Evolutionary conservation across 1,140 invertebrate species (phyloP), one percentile per base, ranked within the genome.

Genomic region (Ceratoteleas bidentatus): DNA sequence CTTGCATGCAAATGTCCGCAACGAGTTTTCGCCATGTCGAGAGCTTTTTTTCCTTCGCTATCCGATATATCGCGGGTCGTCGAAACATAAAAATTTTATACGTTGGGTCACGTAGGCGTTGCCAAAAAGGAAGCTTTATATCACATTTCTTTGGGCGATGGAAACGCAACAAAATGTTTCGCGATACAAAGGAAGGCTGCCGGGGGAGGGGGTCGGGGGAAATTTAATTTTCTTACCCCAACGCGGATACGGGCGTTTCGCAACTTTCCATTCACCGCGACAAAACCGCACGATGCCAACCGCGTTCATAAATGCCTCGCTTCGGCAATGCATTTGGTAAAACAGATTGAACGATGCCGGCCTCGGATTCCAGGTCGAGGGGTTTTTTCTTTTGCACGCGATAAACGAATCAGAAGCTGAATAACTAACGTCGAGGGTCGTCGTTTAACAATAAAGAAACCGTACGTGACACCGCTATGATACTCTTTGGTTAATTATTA

Each of bases 331-430:
- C 75, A 84, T 84, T 84, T 66, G 62, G 76, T 73, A 38, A 80
- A 76, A 76, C 62, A 80, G 72, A 84, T 80, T 84, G 76, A 79
- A 79, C 40, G 54, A 40, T 50, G 68, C 14, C 50, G 13, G 65
- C 57, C 45, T 60, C 76, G 58, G 40, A 72, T 69, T 73, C 70
- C 69, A 65, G 60, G 72, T 56, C 54, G 83, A 69, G 66, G 75
- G 80, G 33, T 11, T 69, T 84, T 83, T 56, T 77, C 70, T 86
- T 87, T 81, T 84, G 54, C 68, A 38, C 77, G 47, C 47, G 14
- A 80, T 80, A 85, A 87, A 86, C 79, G 85, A 86, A 84, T 85
- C 85, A 81, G 81, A 83, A 76, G n/a, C 76, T 68, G 58, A 72
- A 66, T 68, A 83, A 74, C 50, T 70, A 80, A 84, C 76, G 76